Evolutionary conservation across 1,140 invertebrate genomes (phyloP), one percentile per base, ranked within the genome.

Genomic region (Bombus consobrinus): DNA sequence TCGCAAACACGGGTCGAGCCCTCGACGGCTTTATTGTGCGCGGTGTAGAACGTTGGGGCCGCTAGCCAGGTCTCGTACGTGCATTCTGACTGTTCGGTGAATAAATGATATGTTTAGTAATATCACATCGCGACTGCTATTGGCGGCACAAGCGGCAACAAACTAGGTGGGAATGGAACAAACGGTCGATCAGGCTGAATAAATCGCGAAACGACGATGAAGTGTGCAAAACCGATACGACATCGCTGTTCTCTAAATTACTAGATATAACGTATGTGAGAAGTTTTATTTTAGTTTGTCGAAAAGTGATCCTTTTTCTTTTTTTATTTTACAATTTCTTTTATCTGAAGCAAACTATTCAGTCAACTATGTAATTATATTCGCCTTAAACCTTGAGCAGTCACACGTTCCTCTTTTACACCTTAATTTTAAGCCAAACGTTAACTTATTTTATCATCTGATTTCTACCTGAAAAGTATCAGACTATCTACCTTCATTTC

Each of bases 71-170:
- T 39, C 84, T 4, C 22, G 22, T 72, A 69, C 77, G 57, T 74
- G 59, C 64, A 47, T 82, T 76, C 85, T 71, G 57, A 81, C 88
- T 87, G 81, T 87, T 89, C 75, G 77, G 57, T 90, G 88, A 90
- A 90, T 90, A 90, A 90, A 90, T 89, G 89, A 90, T 90, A 77
- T 69, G 69, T 68, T 87, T 84, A 78, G 88, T 85, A 87, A 90
- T 89, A 87, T 66, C 79, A 39, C 64, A 80, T 89, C 64, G 77
- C 82, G 66, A 41, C 43, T 68, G 47, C 47, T 76, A 88, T 74
- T 81, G 79, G 62, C 32, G 73, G 74, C 69, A 62, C 84, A 80
- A 74, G 34, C 66, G 39, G 12, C 39, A 22, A 22, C 47, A 18
- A 53, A 53, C 47, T 18, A 43, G 12, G 2, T 34, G 34, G 34